These are phyloP conservation scores for Bathynomus jamesi DNA, from an alignment of 1,140 invertebrate genomes.

Conservation along the genomic window DNA sequence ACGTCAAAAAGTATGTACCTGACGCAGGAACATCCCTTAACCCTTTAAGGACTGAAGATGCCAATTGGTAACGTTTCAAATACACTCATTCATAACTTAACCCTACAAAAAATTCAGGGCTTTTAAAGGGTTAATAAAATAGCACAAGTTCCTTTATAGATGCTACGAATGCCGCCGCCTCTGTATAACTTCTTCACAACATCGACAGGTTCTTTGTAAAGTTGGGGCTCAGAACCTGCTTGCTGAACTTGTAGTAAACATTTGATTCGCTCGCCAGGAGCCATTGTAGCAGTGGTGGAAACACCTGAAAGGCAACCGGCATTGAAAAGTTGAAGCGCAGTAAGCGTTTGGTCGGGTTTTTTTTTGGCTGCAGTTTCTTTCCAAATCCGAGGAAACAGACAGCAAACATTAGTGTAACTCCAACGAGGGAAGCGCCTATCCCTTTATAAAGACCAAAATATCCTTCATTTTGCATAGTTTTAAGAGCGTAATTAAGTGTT, in stretches of 20 bases:
- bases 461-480: too few species aligned
- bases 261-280: slow-evolving; percentile 96
- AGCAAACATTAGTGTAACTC: slow-evolving; percentile 59
- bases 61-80: too few species aligned
- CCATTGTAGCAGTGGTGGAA: slow-evolving; percentile 77
- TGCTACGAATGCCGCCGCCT: slow-evolving; percentile 84
- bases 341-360: slow-evolving; percentile 57
- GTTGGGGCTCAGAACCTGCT: slow-evolving; percentile 55
- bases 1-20: slow-evolving; percentile 94
- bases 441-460: too few species aligned
- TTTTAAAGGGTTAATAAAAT: slow-evolving; percentile 64
- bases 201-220: slow-evolving; percentile 89
- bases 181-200: slow-evolving; percentile 81
- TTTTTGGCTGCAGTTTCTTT: slow-evolving; percentile 62
- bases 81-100: too few species aligned
- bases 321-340: slow-evolving; percentile 67
- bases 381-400: slow-evolving; percentile 96
- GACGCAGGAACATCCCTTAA: slow-evolving; percentile 89
- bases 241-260: slow-evolving; percentile 80
- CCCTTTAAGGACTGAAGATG: too few species aligned
- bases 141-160: slow-evolving; percentile 90
- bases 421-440: slow-evolving; percentile 55
- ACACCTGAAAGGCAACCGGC: slow-evolving; percentile 81
- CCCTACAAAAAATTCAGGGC: too few species aligned
- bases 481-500: too few species aligned